Conservation (phyloP, 1,140 invertebrate genomes). For the Drosophila trapezifrons region DNA sequence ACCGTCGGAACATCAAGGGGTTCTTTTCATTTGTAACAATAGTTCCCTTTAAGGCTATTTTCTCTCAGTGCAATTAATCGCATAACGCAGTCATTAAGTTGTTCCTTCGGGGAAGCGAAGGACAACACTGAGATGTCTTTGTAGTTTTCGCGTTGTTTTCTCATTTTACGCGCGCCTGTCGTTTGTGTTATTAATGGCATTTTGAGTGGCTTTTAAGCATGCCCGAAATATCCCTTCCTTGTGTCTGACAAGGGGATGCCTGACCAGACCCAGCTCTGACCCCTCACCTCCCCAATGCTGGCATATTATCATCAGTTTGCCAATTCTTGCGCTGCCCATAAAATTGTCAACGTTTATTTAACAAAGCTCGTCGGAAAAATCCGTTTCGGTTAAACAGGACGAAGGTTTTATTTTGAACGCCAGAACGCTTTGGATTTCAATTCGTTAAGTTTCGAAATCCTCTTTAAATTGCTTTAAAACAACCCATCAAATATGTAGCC, state of each 20-base stretch:
- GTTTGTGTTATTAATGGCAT: constrained; percentile 53
- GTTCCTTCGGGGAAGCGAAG: background rate
- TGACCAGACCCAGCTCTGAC: constrained; percentile 5
- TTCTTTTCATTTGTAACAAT: no score
- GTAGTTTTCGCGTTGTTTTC: constrained; percentile 46
- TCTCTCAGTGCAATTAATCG: constrained; percentile 11
- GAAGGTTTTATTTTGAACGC: constrained; percentile 14
- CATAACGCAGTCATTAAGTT: constrained; percentile 29
- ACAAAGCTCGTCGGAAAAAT: constrained; percentile 41
- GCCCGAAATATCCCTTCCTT: constrained; percentile 25
- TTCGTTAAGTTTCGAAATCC: constrained; percentile 45
- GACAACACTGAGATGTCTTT: constrained; percentile 20
- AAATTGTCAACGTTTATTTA: constrained; percentile 57
- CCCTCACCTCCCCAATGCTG: background rate
- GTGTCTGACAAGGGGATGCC: background rate
- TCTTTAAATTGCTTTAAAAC: constrained; percentile 71
- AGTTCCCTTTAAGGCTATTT: no score
- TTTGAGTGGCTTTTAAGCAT: constrained; percentile 58
- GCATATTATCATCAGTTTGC: constrained; percentile 40
- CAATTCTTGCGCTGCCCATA: constrained; percentile 43
- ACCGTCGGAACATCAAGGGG: no score
- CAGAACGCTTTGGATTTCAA: background rate
- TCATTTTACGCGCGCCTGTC: constrained; percentile 38
- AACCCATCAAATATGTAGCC: constrained; percentile 44
- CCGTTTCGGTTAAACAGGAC: constrained; percentile 21